Evolutionary conservation across 2,113 vertebrate genomes (phyloP), one percentile per base, ranked within the genome.

Genomic region (Cygnus atratus): DNA sequence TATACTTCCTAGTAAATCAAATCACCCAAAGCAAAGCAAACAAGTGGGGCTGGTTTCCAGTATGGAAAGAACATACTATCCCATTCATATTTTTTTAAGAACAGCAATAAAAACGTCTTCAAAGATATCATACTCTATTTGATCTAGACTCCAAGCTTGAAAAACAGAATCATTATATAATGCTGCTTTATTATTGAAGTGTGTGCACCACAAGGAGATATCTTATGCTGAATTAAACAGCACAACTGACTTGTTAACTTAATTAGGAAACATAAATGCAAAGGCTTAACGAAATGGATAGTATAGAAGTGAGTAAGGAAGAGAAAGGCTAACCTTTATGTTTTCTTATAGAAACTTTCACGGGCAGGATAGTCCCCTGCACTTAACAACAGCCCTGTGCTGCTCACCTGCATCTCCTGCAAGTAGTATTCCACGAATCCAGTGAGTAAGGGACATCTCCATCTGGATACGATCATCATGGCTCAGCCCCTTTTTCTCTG

Each of bases 221-320:
- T 9, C 70, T 90, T 90, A 71, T 96, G 88, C 72, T 6, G 16
- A 96, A 97, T 95, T 95, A 97, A 95, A 93, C 63, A 14, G 31
- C 83, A 93, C 81, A 93, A 88, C 91, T 91, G 77, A 94, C 89
- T 97, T 59, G 29, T 96, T 97, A 97, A 97, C 87, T 97, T 97
- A 97, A 97, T 97, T 97, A 97, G 72, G 54, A 95, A n/a, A 90
- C 39, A 76, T 86, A 96, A 97, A 77, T 58, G 87, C 59, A 90
- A 81, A 98, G 91, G 21, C 73, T 25, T 88, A 81, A 93, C 29
- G 82, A 94, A 93, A 87, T 16, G 17, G 11, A 46, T 61, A 44
- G 31, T 24, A 85, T 54, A 9, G 29, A 44, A 83, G 80, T 2
- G 16, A 79, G 21, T 67, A 54, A 80, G n/a, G 74, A 61, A 92